phyloP scores from a whole-genome alignment of 2,888 invertebrate genomes.

The Cordylochernes scorpioides region DNA sequence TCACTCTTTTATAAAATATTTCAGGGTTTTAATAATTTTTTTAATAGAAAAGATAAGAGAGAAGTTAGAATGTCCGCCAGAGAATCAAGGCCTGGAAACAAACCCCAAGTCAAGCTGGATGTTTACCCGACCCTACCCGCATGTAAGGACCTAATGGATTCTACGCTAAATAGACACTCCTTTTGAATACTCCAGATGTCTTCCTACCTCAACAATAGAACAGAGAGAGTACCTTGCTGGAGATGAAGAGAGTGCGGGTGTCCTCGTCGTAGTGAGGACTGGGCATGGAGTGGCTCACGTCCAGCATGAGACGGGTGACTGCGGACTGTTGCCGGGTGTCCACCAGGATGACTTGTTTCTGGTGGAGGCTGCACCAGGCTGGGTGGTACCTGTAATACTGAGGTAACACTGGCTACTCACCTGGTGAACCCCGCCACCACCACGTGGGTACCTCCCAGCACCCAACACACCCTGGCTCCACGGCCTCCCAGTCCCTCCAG shows the following conservation, averaged over 20 bases:
- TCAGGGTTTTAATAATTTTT: too few species aligned
- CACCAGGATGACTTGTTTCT: too few species aligned
- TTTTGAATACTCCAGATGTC: too few species aligned
- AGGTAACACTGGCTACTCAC: constrained; percentile 25
- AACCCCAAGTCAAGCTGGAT: too few species aligned
- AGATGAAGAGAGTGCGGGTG: constrained; percentile 67
- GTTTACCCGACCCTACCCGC: background rate
- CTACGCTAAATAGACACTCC: background rate
- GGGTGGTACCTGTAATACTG: too few species aligned
- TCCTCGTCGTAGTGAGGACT: constrained; percentile 82
- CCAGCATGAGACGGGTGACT: too few species aligned
- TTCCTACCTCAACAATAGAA: background rate
- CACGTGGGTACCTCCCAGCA: constrained; percentile 52
- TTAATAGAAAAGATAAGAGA: background rate
- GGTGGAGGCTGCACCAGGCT: too few species aligned
- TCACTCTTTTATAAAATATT: too few species aligned
- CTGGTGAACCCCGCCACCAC: constrained; percentile 75
- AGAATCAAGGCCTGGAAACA: background rate
- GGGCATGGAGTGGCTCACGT: constrained; percentile 72
- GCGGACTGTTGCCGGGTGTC: too few species aligned
- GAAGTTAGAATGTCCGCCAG: background rate
- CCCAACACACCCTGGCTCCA: constrained; percentile 73
- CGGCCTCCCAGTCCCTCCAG: constrained; percentile 46
- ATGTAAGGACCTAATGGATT: background rate
- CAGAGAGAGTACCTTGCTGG: constrained; percentile 41